Conservation (phyloP, 2,888 invertebrate species). For the Napeogenes sylphis region DNA sequence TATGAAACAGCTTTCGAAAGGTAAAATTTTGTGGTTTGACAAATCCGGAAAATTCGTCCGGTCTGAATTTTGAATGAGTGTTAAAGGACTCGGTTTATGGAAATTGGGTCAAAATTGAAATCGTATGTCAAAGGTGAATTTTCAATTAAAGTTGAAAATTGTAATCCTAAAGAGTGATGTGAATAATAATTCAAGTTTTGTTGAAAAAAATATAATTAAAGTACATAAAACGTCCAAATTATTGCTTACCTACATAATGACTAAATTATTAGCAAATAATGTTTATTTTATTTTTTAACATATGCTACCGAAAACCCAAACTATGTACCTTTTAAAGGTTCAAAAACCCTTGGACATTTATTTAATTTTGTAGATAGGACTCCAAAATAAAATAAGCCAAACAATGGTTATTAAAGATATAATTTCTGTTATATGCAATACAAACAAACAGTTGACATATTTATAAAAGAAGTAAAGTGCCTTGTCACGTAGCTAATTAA, state of each 20-base stretch:
- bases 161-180: slow-evolving; percentile 10
- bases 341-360: background rate
- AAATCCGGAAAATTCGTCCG: slow-evolving; percentile 22
- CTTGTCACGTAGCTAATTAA: slow-evolving; percentile 7
- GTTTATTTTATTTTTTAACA: no score
- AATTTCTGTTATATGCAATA: background rate
- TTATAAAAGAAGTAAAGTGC: slow-evolving; percentile 6
- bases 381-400: background rate
- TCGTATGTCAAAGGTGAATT: slow-evolving; percentile 16
- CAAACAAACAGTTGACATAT: background rate
- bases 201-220: background rate
- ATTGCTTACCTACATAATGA: no score
- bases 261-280: no score
- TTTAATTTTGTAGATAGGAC: background rate
- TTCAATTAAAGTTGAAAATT: slow-evolving; percentile 20
- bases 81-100: slow-evolving; percentile 20
- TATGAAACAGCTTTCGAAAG: slow-evolving; percentile 18
- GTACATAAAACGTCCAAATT: no score
- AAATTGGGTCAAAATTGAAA: slow-evolving; percentile 21
- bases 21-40: slow-evolving; percentile 25
- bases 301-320: no score
- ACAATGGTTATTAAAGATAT: slow-evolving; percentile 2
- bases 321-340: no score
- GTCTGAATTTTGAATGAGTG: slow-evolving; percentile 24
- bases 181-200: background rate